Evolutionary conservation across 2,888 invertebrate species (phyloP).

Genomic region (Eupithecia inturbata): DNA sequence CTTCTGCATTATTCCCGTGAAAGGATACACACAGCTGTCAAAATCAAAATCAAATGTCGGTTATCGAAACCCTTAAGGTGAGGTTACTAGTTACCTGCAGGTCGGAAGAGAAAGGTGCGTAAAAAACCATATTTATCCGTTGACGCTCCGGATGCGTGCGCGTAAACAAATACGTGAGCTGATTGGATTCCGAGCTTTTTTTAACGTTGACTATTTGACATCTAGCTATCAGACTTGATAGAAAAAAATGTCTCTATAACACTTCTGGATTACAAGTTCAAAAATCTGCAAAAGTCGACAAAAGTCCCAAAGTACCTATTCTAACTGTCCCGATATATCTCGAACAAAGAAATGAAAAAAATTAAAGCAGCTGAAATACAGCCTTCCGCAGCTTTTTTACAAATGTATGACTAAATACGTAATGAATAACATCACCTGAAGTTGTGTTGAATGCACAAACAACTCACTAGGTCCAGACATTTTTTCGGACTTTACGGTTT

Average conservation of each 20-base stretch:
- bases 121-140: conserved; percentile 66
- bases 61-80: conserved; percentile 51
- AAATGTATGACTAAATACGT: neutral
- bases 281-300: neutral
- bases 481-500: conserved; percentile 5
- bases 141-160: conserved; percentile 53
- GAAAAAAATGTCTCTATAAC: neutral
- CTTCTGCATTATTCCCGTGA: conserved; percentile 24
- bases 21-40: conserved; percentile 40
- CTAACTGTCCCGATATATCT: neutral
- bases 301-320: neutral
- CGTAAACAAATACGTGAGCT: conserved; percentile 61
- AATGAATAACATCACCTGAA: neutral
- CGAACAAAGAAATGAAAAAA: neutral
- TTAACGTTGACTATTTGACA: neutral
- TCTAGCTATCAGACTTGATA: neutral
- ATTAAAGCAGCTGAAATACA: neutral
- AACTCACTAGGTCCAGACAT: neutral
- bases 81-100: conserved; percentile 65
- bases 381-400: neutral
- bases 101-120: conserved; percentile 79
- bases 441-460: neutral
- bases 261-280: neutral
- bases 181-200: conserved; percentile 43
- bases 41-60: conserved; percentile 25